Percentiles rank a stretch among this genome's conserved stretches.
Evolutionary conservation across 1,140 invertebrate genomes (phyloP).

Genomic region (Drosophila erecta): DNA sequence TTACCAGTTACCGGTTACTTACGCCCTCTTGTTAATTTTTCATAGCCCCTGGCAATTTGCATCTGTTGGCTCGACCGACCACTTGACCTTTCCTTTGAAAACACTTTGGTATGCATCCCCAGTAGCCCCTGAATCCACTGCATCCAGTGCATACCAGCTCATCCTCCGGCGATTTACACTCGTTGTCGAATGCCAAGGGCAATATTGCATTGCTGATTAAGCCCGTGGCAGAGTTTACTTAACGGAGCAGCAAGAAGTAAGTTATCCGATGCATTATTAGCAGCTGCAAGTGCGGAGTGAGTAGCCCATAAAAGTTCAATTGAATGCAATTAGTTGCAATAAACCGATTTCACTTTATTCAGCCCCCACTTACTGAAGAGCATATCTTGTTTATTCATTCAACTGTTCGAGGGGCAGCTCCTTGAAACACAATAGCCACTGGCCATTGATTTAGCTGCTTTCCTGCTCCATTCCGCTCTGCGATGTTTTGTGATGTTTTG

Average conservation of each 20-base stretch:
- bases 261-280: slow-evolving; percentile 56
- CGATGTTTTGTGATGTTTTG: neutral
- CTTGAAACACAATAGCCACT: slow-evolving; percentile 2
- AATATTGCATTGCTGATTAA: slow-evolving; percentile 29
- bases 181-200: slow-evolving; percentile 26
- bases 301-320: slow-evolving; percentile 43
- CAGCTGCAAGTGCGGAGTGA: slow-evolving; percentile 7
- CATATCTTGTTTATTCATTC: slow-evolving; percentile 38
- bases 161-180: slow-evolving; percentile 8
- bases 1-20: neutral
- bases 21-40: neutral
- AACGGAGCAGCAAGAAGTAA: slow-evolving; percentile 12
- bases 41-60: slow-evolving; percentile 16
- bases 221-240: slow-evolving; percentile 27
- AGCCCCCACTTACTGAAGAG: slow-evolving; percentile 52
- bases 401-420: neutral
- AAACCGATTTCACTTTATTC: slow-evolving; percentile 54
- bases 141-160: neutral
- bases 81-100: slow-evolving; percentile 30
- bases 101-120: slow-evolving; percentile 21
- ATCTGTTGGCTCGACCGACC: slow-evolving; percentile 4
- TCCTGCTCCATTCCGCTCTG: neutral
- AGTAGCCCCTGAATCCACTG: neutral
- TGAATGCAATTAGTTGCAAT: slow-evolving; percentile 67
- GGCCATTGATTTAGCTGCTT: slow-evolving; percentile 1